These are phyloP conservation scores for Pycnomerus fuliginosus DNA, from an alignment of 2,888 invertebrate genomes.

Conservation along the genomic window DNA sequence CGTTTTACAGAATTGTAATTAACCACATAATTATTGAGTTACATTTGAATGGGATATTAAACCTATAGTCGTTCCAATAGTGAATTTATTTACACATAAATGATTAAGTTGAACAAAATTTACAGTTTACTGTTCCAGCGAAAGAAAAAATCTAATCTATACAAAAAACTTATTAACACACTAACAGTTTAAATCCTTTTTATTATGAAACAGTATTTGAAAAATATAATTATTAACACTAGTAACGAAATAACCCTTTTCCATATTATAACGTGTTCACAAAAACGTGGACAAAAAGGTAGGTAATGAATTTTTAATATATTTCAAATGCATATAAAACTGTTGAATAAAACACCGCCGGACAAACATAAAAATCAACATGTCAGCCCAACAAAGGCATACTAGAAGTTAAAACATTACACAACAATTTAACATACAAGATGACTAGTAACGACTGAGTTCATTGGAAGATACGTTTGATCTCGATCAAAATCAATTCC, in stretches of 20 bases:
- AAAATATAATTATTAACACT: conserved; percentile 34
- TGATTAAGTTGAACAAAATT: conserved; percentile 27
- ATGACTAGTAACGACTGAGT: conserved; percentile 53
- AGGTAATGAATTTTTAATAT: conserved; percentile 21
- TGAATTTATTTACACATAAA: conserved; percentile 27
- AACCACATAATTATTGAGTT: conserved; percentile 40
- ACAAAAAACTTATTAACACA: conserved; percentile 33
- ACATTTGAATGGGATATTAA: conserved; percentile 34
- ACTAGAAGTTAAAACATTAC: conserved; percentile 41
- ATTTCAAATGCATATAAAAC: conserved; percentile 20
- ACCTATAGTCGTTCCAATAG: conserved; percentile 33
- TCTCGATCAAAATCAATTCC: conserved; percentile 31
- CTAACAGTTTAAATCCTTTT: conserved; percentile 26
- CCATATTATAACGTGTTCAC: conserved; percentile 32
- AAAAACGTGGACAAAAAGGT: conserved; percentile 31
- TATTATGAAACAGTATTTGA: conserved; percentile 27
- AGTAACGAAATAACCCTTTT: conserved; percentile 40
- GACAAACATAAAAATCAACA: conserved; percentile 21
- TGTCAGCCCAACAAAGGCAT: conserved; percentile 25
- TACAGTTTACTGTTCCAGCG: conserved; percentile 26
- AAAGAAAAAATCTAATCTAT: conserved; percentile 27
- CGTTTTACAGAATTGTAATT: conserved; percentile 41
- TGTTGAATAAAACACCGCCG: conserved; percentile 16
- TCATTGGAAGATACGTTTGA: conserved; percentile 30
- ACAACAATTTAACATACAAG: conserved; percentile 51